Evolutionary conservation across 2,888 invertebrate species (phyloP).

Genomic region (Slavum lentiscoides): DNA sequence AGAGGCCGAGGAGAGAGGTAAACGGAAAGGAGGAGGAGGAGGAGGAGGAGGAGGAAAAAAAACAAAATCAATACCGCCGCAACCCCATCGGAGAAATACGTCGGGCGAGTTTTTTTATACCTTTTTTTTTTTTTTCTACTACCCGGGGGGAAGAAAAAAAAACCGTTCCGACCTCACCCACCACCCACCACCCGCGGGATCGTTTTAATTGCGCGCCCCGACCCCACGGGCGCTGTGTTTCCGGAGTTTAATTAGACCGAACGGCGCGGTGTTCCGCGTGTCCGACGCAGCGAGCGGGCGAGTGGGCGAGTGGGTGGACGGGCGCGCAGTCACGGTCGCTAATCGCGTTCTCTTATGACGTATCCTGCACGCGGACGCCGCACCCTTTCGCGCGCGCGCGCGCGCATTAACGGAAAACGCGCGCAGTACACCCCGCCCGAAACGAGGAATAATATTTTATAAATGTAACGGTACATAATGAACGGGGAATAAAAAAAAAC

Average conservation of each 20-base stretch:
- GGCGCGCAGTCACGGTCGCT: too few relatives aligned
- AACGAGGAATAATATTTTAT: too few relatives aligned
- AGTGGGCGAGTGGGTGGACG: background rate
- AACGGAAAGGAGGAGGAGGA: background rate
- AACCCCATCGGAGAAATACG: constrained; percentile 18
- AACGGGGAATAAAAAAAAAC: too few relatives aligned
- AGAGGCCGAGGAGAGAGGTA: background rate
- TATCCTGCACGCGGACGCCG: too few relatives aligned
- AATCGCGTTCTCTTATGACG: too few relatives aligned
- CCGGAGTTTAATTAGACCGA: constrained; percentile 47
- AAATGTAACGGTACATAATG: too few relatives aligned
- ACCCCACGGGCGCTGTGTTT: constrained; percentile 4
- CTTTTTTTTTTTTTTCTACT: constrained; percentile 12
- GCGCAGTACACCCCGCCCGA: too few relatives aligned
- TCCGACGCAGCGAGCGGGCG: background rate
- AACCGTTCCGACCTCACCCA: constrained; percentile 16
- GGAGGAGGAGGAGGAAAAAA: background rate
- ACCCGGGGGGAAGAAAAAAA: background rate
- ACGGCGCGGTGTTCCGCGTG: background rate
- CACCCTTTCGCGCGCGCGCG: too few relatives aligned
- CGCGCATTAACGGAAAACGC: too few relatives aligned
- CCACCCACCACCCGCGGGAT: constrained; percentile 9
- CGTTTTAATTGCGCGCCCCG: constrained; percentile 45
- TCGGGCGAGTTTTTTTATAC: too few relatives aligned
- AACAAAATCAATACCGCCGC: constrained; percentile 48